These are phyloP conservation scores for Semotilus atromaculatus DNA, from an alignment of 2,797 vertebrate genomes.

Conservation along the genomic window DNA sequence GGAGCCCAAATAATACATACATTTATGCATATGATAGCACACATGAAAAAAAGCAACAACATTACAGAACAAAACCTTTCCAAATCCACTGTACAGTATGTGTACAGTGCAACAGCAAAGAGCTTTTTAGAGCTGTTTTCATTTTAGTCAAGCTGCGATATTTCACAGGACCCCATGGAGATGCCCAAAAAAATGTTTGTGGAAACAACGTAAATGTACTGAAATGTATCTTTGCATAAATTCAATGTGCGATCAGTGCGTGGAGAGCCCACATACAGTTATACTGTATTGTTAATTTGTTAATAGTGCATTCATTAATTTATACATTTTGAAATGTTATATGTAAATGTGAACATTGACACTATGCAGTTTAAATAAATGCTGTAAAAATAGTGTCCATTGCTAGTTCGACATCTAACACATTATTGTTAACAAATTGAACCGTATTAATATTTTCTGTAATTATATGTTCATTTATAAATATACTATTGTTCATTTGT, in stretches of 20 bases:
- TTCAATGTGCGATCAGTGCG: too few species aligned
- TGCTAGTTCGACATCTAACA: neutral
- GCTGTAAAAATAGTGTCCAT: neutral
- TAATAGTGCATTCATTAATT: too few species aligned
- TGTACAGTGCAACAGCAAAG: too few species aligned
- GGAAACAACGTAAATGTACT: too few species aligned
- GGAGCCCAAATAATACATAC: neutral
- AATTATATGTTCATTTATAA: neutral
- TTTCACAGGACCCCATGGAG: neutral
- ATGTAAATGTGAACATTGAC: neutral
- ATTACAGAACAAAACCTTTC: too few species aligned
- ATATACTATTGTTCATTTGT: neutral
- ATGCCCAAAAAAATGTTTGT: neutral
- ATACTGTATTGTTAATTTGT: too few species aligned
- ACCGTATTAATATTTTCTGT: neutral
- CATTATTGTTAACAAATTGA: neutral
- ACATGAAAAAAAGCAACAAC: too few species aligned
- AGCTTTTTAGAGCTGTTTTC: neutral
- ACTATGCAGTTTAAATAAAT: neutral
- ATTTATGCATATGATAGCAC: neutral
- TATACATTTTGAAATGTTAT: too few species aligned
- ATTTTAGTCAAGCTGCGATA: neutral
- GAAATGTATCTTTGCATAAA: too few species aligned
- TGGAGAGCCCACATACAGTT: too few species aligned
- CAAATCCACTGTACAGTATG: too few species aligned